Evolutionary conservation across 1,140 invertebrate genomes (phyloP).

Genomic region (Mylabris phalerata): DNA sequence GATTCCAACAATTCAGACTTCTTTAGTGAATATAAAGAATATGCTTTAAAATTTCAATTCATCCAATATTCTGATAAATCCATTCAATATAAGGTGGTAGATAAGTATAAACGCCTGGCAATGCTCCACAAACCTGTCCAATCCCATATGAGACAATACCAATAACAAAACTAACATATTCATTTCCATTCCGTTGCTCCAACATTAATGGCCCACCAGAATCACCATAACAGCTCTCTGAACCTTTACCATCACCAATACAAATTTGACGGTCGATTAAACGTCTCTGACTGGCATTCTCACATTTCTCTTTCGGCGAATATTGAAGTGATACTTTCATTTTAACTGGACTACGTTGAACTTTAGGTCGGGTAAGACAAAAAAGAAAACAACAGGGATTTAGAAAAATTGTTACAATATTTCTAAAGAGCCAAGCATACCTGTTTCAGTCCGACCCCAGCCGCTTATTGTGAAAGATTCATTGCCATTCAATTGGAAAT

Average conservation of each 20-base stretch:
- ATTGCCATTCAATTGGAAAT: conserved; percentile 23
- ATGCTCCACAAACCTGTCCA: conserved; percentile 42
- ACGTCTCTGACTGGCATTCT: conserved; percentile 5
- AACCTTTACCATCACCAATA: conserved; percentile 39
- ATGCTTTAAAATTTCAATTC: too few species aligned
- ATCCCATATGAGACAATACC: conserved; percentile 56
- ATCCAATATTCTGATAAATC: conserved; percentile 39
- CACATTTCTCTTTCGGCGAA: conserved; percentile 15
- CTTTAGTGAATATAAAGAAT: too few species aligned
- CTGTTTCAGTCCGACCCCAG: conserved; percentile 51
- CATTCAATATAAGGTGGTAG: conserved; percentile 49
- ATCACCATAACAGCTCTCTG: conserved; percentile 50
- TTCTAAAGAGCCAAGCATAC: conserved; percentile 5
- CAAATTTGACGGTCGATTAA: conserved; percentile 39
- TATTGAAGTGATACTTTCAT: conserved; percentile 21
- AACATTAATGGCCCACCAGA: conserved; percentile 55
- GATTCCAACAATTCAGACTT: too few species aligned
- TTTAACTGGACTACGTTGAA: conserved; percentile 21
- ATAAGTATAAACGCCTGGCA: conserved; percentile 53
- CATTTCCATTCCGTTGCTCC: conserved; percentile 19
- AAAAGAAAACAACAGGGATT: background rate
- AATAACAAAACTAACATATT: conserved; percentile 28
- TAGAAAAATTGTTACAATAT: background rate
- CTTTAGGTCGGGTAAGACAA: background rate
- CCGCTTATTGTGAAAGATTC: conserved; percentile 49